Evolutionary conservation across 2,888 invertebrate genomes (phyloP).

Genomic region (Hypomecis atomaria): DNA sequence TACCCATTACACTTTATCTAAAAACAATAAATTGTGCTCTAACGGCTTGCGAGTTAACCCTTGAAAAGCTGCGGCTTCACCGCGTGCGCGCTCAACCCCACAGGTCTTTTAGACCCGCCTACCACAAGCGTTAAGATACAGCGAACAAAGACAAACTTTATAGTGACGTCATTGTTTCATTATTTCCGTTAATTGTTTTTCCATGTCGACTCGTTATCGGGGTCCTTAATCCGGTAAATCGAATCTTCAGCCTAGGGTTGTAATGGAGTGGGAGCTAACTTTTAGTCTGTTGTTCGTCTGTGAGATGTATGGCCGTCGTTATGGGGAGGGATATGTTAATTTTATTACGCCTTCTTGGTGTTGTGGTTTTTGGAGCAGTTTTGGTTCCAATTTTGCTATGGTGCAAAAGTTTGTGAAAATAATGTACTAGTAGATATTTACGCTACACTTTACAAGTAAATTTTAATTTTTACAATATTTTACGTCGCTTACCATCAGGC

Average conservation of each 20-base stretch:
- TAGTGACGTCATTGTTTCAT: slow-evolving; percentile 76
- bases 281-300: slow-evolving; percentile 66
- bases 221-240: slow-evolving; percentile 76
- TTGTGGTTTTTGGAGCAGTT: slow-evolving; percentile 17
- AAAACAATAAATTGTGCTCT: slow-evolving; percentile 76
- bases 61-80: slow-evolving; percentile 61
- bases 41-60: slow-evolving; percentile 72
- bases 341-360: slow-evolving; percentile 41
- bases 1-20: slow-evolving; percentile 74
- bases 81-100: slow-evolving; percentile 46
- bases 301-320: slow-evolving; percentile 70
- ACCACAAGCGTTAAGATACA: slow-evolving; percentile 75
- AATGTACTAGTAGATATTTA: neutral
- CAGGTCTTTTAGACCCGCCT: slow-evolving; percentile 63
- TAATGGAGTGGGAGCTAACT: slow-evolving; percentile 40
- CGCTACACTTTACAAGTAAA: too few species aligned
- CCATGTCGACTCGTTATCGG: slow-evolving; percentile 76
- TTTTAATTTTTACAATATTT: too few species aligned
- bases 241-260: slow-evolving; percentile 66
- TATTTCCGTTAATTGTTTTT: slow-evolving; percentile 82
- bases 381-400: slow-evolving; percentile 9
- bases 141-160: slow-evolving; percentile 77
- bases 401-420: neutral
- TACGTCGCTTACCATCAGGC: too few species aligned
- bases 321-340: slow-evolving; percentile 48